Evolutionary conservation across 2,888 invertebrate genomes (phyloP).

Genomic region (Eilema depressum): DNA sequence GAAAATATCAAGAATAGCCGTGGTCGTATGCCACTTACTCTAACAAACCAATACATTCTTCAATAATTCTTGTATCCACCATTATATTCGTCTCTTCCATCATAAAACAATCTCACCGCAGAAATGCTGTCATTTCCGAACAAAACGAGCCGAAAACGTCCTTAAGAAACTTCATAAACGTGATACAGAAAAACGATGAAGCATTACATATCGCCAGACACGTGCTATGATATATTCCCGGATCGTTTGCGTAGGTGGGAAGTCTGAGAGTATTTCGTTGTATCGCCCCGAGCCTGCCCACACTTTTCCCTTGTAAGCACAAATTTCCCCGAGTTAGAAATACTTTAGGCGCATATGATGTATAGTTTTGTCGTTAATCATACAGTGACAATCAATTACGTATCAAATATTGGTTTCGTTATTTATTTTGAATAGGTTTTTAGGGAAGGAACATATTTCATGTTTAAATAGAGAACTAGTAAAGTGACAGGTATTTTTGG

Average conservation of each 20-base stretch:
- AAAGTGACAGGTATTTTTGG: too few species aligned
- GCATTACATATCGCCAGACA: not conserved
- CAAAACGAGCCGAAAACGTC: not conserved
- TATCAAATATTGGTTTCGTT: constrained; percentile 11
- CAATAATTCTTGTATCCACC: too few species aligned
- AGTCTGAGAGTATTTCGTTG: not conserved
- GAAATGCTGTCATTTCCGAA: not conserved
- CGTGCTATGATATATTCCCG: not conserved
- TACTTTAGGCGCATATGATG: not conserved
- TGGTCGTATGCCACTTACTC: too few species aligned
- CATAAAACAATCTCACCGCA: not conserved
- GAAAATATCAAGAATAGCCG: too few species aligned
- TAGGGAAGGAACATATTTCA: too few species aligned
- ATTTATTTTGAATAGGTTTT: not conserved
- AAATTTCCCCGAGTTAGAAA: constrained; percentile 9
- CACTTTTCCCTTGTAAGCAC: not conserved
- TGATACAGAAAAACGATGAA: not conserved
- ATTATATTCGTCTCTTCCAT: too few species aligned
- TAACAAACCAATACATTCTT: too few species aligned
- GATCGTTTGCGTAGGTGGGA: not conserved
- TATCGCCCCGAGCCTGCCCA: not conserved
- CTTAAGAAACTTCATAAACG: not conserved
- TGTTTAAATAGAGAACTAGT: not conserved
- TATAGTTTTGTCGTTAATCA: constrained; percentile 9
- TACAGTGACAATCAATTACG: constrained; percentile 10